Conservation (phyloP, 2,888 invertebrate genomes). For the Agrochola macilenta region DNA sequence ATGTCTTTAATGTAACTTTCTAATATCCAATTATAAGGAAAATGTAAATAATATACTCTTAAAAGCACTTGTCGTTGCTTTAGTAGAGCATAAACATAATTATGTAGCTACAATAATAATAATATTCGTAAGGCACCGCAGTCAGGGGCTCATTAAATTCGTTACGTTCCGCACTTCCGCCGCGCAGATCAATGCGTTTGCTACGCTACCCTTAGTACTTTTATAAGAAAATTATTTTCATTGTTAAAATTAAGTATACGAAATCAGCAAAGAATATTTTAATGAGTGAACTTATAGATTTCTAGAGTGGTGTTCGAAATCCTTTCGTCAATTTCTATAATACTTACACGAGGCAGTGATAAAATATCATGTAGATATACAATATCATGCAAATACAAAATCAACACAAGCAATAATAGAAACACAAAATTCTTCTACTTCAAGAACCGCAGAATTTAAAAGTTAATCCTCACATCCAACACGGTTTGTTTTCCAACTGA, state of each 20-base stretch:
- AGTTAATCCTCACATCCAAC: background rate
- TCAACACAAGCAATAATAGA: background rate
- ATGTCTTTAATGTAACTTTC: slow-evolving; percentile 17
- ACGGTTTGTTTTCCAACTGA: slow-evolving; percentile 15
- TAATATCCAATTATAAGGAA: slow-evolving; percentile 17
- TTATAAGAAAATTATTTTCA: background rate
- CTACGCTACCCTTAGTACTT: background rate
- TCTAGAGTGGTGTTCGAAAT: too few species aligned
- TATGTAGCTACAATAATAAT: background rate
- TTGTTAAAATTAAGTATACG: background rate
- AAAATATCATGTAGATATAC: background rate
- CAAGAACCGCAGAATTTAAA: slow-evolving; percentile 5
- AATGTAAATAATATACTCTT: slow-evolving; percentile 9
- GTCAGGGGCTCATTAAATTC: slow-evolving; percentile 21
- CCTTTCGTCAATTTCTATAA: too few species aligned
- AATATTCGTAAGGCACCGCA: background rate
- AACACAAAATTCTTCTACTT: background rate
- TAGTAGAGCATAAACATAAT: background rate
- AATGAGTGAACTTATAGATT: background rate
- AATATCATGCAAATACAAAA: background rate
- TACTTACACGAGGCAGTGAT: background rate
- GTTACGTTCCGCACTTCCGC: background rate
- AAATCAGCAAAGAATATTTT: background rate
- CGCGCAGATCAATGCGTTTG: slow-evolving; percentile 16
- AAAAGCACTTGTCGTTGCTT: slow-evolving; percentile 1